These are phyloP conservation scores for Upupa epops DNA, from an alignment of 2,113 vertebrate genomes.

Conservation along the genomic window DNA sequence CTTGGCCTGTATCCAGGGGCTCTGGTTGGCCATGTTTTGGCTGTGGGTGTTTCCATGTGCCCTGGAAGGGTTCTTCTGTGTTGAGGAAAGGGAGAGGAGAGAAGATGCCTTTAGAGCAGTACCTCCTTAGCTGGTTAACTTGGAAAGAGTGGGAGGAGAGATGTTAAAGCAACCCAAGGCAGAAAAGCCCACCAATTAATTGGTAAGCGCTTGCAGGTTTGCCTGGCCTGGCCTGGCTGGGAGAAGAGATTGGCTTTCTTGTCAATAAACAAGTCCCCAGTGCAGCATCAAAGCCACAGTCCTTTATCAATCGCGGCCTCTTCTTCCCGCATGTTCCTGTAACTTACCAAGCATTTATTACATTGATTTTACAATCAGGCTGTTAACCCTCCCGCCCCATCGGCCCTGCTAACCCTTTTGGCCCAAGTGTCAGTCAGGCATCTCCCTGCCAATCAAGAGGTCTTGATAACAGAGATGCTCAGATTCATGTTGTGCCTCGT, in stretches of 20 bases:
- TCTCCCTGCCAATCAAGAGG: slow-evolving; percentile 25
- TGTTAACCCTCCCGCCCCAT: slow-evolving; percentile 89
- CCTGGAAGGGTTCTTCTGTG: not conserved
- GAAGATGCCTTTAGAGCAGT: not conserved
- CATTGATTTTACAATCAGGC: slow-evolving; percentile 99
- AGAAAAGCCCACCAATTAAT: slow-evolving; percentile 84
- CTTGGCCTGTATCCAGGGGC: not conserved
- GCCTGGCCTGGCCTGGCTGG: slow-evolving; percentile 74
- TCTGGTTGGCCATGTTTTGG: not conserved
- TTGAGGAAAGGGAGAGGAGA: not conserved
- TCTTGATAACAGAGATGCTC: not conserved
- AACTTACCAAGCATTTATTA: slow-evolving; percentile 98
- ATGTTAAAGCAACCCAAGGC: slow-evolving; percentile 29
- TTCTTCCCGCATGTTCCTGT: slow-evolving; percentile 97
- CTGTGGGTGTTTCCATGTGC: not conserved
- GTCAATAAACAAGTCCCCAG: slow-evolving; percentile 94
- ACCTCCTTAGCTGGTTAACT: slow-evolving; percentile 33
- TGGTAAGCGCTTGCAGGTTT: slow-evolving; percentile 79
- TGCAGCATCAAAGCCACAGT: slow-evolving; percentile 95
- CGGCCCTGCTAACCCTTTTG: slow-evolving; percentile 70
- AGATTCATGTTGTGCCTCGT: not conserved
- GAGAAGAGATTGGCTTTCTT: slow-evolving; percentile 88
- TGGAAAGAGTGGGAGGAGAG: slow-evolving; percentile 14
- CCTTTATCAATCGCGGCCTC: slow-evolving; percentile 96
- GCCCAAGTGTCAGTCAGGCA: slow-evolving; percentile 72